Evolutionary conservation across 2,113 vertebrate genomes (phyloP), one percentile per base, ranked within the genome.

Genomic region (Oophaga pumilio): DNA sequence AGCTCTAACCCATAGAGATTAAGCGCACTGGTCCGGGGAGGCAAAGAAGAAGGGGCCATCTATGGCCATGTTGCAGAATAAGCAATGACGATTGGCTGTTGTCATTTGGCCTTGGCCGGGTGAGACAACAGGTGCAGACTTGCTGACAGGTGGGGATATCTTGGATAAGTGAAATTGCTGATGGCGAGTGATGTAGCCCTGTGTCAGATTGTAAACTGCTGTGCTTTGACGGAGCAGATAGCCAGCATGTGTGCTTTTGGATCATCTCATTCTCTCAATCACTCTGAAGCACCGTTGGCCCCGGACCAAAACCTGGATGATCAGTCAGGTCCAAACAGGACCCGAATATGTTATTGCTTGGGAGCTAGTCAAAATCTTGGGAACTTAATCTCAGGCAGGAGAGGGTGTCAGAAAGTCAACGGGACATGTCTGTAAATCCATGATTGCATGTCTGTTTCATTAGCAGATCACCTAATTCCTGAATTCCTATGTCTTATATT

Each of bases 51-150:
- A 91, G 94, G 92, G 90, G 68, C 96, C 93, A 91, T 96, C 91
- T 96, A 94, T 94, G 95, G 95, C 90, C 89, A 94, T 92, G 78
- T 89, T 89, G 90, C 85, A 76, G 50, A 91, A 90, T 73, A 56
- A 12, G 59, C 85, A n/a, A 18, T 86, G 92, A 81, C 69, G 89
- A 94, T 95, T 95, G 93, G 94, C 79, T 91, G 91, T 66, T 26
- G 78, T 90, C 62, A 84, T 26, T 89, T 86, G 89, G 82, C 89
- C 89, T 91, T 88, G 90, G 28, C 90, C 90, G 90, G 86, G 83
- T 87, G 90, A 93, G 94, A 92, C 94, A 95, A 93, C 95, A 96
- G 94, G 95, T 96, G 95, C 90, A 73, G 92, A 93, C 73, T 88
- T 4, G 3, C 90, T 93, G 95, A 93, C 96, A 96, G 94, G 93